phyloP scores from a whole-genome alignment of 1,140 invertebrate genomes.

The Saccostrea glomerata region DNA sequence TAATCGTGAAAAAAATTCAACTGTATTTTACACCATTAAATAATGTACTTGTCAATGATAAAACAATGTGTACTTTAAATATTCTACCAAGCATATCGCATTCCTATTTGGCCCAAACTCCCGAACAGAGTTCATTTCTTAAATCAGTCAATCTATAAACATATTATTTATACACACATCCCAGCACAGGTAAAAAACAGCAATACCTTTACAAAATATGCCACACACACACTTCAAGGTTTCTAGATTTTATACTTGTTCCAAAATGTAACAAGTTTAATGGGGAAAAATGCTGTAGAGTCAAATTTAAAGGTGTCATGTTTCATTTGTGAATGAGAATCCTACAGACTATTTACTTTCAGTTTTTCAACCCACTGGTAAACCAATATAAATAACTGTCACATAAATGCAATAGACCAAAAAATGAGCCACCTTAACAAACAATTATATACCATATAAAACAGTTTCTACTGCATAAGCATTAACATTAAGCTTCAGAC shows the following conservation, averaged over 20 bases:
- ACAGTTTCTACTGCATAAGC: neutral
- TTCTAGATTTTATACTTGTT: neutral
- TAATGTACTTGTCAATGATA: neutral
- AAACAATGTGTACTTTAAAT: neutral
- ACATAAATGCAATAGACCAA: neutral
- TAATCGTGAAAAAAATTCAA: neutral
- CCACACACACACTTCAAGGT: neutral
- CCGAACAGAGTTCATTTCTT: neutral
- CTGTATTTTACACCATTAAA: neutral
- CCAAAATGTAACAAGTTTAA: neutral
- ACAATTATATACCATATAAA: neutral
- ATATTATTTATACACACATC: neutral
- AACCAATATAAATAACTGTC: neutral
- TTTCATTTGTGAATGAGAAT: neutral
- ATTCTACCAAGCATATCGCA: neutral
- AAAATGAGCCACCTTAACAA: neutral
- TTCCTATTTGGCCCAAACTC: neutral
- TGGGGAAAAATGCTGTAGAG: neutral
- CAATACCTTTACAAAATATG: neutral
- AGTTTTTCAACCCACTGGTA: neutral
- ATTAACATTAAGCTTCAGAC: constrained; percentile 28
- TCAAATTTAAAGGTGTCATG: neutral
- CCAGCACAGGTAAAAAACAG: neutral
- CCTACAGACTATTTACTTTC: neutral
- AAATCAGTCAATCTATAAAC: neutral